phyloP scores from a whole-genome alignment of 2,113 vertebrate species.

The Crotalus helleri region DNA sequence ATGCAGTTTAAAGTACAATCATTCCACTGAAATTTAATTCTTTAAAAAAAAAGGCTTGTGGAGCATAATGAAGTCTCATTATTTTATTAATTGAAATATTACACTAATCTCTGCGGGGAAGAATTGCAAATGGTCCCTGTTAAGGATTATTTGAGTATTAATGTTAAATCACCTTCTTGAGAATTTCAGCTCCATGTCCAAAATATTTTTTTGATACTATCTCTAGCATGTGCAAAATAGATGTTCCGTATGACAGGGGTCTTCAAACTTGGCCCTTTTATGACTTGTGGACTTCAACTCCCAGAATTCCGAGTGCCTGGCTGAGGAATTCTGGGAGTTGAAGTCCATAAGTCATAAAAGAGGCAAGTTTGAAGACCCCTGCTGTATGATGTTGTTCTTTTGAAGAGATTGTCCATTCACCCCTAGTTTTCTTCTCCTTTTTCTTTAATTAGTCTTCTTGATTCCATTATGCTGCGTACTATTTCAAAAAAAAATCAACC shows the following conservation, averaged over 20 bases:
- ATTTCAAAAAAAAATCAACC: constrained; percentile 14
- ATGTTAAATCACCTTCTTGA: not conserved
- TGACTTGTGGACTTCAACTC: too few species aligned
- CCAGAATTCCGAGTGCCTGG: too few species aligned
- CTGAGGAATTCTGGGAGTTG: too few species aligned
- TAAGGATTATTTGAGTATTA: constrained; percentile 24
- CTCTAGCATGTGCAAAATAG: not conserved
- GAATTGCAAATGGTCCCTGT: constrained; percentile 4
- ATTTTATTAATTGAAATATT: not conserved
- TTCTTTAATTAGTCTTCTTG: constrained; percentile 36
- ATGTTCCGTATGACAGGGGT: not conserved
- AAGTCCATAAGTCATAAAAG: too few species aligned
- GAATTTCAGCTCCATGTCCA: not conserved
- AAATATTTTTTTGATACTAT: constrained; percentile 8
- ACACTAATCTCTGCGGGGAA: fast-evolving
- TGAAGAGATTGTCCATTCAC: not conserved
- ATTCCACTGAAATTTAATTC: constrained; percentile 15
- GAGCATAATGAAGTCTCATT: constrained; percentile 41
- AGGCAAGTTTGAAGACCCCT: too few species aligned
- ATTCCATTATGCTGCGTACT: constrained; percentile 27
- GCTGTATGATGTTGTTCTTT: not conserved
- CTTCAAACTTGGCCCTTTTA: too few species aligned
- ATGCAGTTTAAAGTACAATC: constrained; percentile 14
- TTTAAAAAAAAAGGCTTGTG: not conserved
- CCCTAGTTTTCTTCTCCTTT: constrained; percentile 29